A percentile compares a stretch with the other conserved stretches of the same genome.
phyloP scores from a whole-genome alignment of 1,140 invertebrate species.

The Mizuhopecten yessoensis region DNA sequence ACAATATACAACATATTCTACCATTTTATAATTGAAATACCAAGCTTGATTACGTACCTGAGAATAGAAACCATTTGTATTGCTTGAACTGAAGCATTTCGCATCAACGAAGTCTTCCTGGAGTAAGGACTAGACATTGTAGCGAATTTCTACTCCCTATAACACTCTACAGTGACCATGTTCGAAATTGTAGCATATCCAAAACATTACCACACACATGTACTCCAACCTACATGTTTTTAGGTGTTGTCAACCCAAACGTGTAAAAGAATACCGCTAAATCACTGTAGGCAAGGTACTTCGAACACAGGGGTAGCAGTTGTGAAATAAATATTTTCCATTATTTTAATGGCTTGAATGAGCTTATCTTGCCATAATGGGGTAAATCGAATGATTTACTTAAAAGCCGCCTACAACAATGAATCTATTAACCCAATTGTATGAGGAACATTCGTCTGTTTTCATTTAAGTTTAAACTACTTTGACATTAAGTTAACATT shows the following conservation, averaged over 20 bases:
- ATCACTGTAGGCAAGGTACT: neutral
- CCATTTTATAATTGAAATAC: no score
- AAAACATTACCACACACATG: neutral
- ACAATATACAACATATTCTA: no score
- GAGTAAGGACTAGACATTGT: neutral
- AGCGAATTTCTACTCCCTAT: neutral
- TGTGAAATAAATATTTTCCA: neutral
- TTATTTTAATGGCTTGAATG: neutral
- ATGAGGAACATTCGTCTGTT: neutral
- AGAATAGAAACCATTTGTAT: neutral
- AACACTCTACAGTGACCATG: neutral
- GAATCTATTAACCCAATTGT: neutral
- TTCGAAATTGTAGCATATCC: neutral
- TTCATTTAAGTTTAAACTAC: neutral
- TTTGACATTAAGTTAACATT: neutral
- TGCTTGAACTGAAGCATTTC: neutral
- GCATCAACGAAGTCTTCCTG: neutral
- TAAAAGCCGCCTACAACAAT: neutral
- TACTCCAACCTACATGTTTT: no score
- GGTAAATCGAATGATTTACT: slow-evolving; percentile 11
- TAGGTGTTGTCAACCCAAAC: no score
- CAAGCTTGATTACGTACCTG: neutral
- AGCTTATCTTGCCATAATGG: neutral
- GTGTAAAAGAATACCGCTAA: no score
- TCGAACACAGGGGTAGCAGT: neutral